Evolutionary conservation across 2,888 invertebrate species (phyloP).

Genomic region (Platycheirus albimanus): DNA sequence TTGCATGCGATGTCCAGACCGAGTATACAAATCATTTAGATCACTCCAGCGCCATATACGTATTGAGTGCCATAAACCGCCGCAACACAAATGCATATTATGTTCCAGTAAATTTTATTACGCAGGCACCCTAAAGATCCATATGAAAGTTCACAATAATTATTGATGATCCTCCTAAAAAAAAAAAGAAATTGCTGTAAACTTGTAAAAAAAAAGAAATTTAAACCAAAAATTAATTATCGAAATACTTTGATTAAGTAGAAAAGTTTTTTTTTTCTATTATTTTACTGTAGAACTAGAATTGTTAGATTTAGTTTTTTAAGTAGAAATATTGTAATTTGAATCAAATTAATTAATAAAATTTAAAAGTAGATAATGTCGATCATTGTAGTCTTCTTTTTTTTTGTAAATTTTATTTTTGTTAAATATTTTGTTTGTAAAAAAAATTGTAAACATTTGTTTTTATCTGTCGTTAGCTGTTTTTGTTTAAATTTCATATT

Average conservation of each 20-base stretch:
- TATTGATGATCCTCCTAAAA: neutral
- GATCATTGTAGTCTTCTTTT: conserved; percentile 17
- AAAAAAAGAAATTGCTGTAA: too few species aligned
- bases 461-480: conserved; percentile 53
- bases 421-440: neutral
- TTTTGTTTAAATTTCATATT: conserved; percentile 28
- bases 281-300: conserved; percentile 11
- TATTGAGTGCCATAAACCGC: conserved; percentile 84
- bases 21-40: conserved; percentile 79
- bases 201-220: conserved; percentile 58
- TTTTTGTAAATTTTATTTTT: conserved; percentile 25
- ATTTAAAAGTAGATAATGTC: neutral
- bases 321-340: conserved; percentile 3
- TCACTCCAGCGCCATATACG: conserved; percentile 83
- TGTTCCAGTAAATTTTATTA: conserved; percentile 80
- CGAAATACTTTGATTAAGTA: too few species aligned
- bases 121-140: conserved; percentile 75
- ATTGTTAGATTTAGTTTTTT: conserved; percentile 7
- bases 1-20: conserved; percentile 76
- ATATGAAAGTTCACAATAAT: conserved; percentile 68
- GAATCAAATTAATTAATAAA: conserved; percentile 10
- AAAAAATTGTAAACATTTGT: conserved; percentile 18
- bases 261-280: too few species aligned
- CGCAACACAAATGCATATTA: conserved; percentile 82
- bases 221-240: conserved; percentile 1